Evolutionary conservation across 2,797 vertebrate genomes (phyloP), one percentile per base, ranked within the genome.

Genomic region (Muscicapa striata): DNA sequence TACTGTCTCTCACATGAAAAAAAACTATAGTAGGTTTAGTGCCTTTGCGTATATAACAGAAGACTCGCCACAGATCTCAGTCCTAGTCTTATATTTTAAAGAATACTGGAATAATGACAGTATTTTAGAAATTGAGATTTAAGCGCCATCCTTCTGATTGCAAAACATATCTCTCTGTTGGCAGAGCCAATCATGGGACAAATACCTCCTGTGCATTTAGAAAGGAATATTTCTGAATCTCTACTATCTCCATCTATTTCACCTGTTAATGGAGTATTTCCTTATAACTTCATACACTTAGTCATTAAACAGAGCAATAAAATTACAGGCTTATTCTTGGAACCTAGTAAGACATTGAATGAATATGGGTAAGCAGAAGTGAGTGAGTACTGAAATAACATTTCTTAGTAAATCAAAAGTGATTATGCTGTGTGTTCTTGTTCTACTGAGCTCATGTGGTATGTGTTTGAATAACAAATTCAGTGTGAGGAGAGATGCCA

Each of bases 341-440:
- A 83, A 80, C 9, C 10, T 70, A 3, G 72, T 82, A 57, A 41
- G 23, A 8, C 9, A 21, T 49, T 63, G 32, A 41, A 69, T 38
- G 45, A 54, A 6, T 0, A 48, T 24, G 5, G 54, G 15, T 15
- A 12, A 40, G 36, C 0, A 0, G 57, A 90, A 7, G 36, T 49
- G 43, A 40, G 12, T 10, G 34, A 83, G 18, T 45, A 36, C 22
- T 20, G 43, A 67, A 15, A 34, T 26, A 84, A 43, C 26, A 40
- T 38, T 57, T 62, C 19, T 20, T 55, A 45, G 13, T 73, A 38
- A 22, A 36, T 46, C 10, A 32, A 4, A 87, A 75, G 18, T 57
- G 27, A 40, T 81, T 41, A 15, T 57, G 15, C 5, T 11, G 0
- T 2, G 0, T 41, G 29, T 20, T 82, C 67, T 36, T 84, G 11